These are phyloP conservation scores for Ptychadena robeensis DNA, from an alignment of 2,797 vertebrate genomes.

Conservation along the genomic window DNA sequence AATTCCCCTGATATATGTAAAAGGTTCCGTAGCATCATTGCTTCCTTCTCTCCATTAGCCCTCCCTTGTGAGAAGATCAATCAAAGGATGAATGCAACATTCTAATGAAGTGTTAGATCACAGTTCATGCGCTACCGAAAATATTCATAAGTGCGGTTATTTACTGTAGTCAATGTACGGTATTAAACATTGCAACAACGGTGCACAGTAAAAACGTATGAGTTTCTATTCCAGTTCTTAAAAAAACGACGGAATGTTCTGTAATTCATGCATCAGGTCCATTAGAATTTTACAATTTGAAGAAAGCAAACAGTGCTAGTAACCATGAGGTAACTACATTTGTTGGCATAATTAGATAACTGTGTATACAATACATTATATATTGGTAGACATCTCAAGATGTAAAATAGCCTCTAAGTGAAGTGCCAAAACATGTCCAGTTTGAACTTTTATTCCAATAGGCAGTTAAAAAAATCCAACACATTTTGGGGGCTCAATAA, in stretches of 20 bases:
- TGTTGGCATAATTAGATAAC: no score
- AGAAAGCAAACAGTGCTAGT: no score
- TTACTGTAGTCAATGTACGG: constrained; percentile 20
- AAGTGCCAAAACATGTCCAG: no score
- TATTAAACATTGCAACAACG: not conserved
- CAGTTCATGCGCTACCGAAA: constrained; percentile 14
- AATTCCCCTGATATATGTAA: constrained; percentile 3
- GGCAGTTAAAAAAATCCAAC: no score
- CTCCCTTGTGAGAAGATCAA: constrained; percentile 19
- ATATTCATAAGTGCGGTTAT: not conserved
- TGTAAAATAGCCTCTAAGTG: no score
- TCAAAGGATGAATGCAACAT: constrained; percentile 13
- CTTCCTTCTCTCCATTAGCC: constrained; percentile 2
- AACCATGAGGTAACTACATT: no score
- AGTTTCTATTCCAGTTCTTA: not conserved
- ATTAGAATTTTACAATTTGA: not conserved
- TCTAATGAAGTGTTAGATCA: constrained; percentile 34
- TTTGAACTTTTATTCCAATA: no score
- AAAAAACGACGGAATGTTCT: not conserved
- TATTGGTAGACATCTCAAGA: no score
- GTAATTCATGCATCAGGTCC: not conserved
- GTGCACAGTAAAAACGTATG: not conserved
- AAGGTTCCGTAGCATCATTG: constrained; percentile 9
- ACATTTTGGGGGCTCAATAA: no score
- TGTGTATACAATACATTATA: no score